Evolutionary conservation across 92 coral and sea anemone species (phyloP), one percentile per base, ranked within the genome.

Genomic region (Parazoanthus swiftii): DNA sequence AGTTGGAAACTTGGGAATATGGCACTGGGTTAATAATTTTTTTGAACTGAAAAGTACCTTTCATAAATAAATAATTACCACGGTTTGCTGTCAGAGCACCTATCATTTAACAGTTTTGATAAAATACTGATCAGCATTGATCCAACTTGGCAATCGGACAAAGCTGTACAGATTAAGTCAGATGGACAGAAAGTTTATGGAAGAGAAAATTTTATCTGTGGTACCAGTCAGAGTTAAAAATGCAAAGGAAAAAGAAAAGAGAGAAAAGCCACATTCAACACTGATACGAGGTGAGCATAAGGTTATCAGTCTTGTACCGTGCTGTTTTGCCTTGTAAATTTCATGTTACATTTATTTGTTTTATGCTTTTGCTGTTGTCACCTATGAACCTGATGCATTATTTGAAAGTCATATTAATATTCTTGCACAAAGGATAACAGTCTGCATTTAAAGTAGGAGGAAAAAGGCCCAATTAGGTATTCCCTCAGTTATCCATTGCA

Each of bases 241-340:
- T n/a, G n/a, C 58, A 79, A 51, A 54, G 82, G 63, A 51, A 79
- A 79, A 79, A 48, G 39, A 77, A 50, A 79, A 59, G 39, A 25
- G 23, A 79, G 59, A 25, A 79, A 79, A 48, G 82, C 82, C 67
- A 10, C 38, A 25, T 79, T 51, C 65, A 26, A 20, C 82, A 46
- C 67, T 46, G 66, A 50, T 8, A 2, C 26, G 82, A 79, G 82
- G 82, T 79, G 82, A 79, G 82, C 82, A 50, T 79, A n/a, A 79
- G 80, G 21, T 16, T 76, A 8, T 7, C n/a, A 76, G 80, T 16
- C 46, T 37, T 74, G 79, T 74, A 73, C 77, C 23, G 0, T 78
- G 25, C 56, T 78, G 77, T 25, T 78, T 78, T 78, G 23, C 79
- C 14, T 74, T 74, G 48, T 6, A 37, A 37, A 2, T 74, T 72